Evolutionary conservation across 2,113 vertebrate species (phyloP).

Genomic region (Otus sunia): DNA sequence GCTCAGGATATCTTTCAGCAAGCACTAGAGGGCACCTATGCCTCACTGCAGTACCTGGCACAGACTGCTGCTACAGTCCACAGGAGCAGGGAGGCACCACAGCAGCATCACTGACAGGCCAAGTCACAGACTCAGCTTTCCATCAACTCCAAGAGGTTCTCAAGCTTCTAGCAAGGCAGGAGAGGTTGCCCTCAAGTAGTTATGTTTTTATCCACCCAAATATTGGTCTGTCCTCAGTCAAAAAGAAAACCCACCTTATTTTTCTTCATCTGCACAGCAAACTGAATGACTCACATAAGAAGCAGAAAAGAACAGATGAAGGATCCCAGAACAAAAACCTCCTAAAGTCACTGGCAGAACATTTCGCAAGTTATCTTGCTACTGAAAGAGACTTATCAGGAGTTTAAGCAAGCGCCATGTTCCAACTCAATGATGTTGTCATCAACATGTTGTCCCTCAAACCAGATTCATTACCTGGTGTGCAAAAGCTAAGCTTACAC

Average conservation of each 20-base stretch:
- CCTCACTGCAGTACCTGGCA: background rate
- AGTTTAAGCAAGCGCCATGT: background rate
- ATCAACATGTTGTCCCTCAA: background rate
- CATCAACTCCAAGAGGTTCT: background rate
- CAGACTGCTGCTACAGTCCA: background rate
- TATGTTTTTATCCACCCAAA: background rate
- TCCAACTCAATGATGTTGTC: background rate
- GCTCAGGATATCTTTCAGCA: background rate
- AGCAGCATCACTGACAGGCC: background rate
- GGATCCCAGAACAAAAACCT: background rate
- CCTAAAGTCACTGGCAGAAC: background rate
- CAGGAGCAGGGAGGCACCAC: background rate
- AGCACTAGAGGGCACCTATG: constrained; percentile 53
- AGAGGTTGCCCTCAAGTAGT: background rate
- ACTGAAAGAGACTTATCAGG: background rate
- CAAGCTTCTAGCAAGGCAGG: background rate
- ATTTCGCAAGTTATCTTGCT: background rate
- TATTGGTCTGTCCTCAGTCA: background rate
- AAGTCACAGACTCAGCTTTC: background rate
- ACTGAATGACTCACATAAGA: background rate
- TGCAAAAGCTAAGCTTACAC: too few relatives aligned
- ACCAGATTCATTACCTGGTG: too few relatives aligned
- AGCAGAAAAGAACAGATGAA: background rate
- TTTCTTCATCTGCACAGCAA: background rate
- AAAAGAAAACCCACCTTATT: background rate